These are phyloP conservation scores for Bellardia pandia DNA, from an alignment of 2,888 invertebrate species.

Conservation along the genomic window DNA sequence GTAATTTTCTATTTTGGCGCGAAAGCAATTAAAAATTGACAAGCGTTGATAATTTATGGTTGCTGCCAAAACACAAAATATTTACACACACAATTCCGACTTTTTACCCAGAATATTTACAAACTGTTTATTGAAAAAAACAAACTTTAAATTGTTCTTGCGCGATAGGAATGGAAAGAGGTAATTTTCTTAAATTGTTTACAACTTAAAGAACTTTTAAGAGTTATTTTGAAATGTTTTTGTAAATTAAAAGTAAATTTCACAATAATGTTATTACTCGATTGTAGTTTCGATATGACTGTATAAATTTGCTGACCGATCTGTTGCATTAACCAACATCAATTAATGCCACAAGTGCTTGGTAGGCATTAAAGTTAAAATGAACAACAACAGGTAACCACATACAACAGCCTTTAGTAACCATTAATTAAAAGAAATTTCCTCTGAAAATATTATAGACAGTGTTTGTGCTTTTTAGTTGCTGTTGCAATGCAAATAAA, in stretches of 20 bases:
- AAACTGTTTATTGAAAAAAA: slow-evolving; percentile 27
- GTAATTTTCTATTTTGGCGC: slow-evolving; percentile 71
- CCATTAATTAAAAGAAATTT: slow-evolving; percentile 69
- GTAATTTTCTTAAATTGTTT: background rate
- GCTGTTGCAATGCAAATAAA: slow-evolving; percentile 54
- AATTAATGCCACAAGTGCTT: slow-evolving; percentile 71
- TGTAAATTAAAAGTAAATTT: slow-evolving; percentile 31
- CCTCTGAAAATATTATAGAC: slow-evolving; percentile 29
- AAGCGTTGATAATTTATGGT: slow-evolving; percentile 78
- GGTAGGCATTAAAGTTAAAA: slow-evolving; percentile 52
- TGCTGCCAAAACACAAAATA: slow-evolving; percentile 51
- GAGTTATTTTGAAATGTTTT: background rate
- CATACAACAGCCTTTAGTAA: slow-evolving; percentile 65
- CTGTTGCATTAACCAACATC: slow-evolving; percentile 69
- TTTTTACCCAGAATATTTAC: background rate
- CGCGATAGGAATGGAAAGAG: background rate
- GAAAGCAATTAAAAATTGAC: slow-evolving; percentile 79
- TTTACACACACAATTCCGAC: background rate
- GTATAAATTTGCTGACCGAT: slow-evolving; percentile 44
- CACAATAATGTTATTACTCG: slow-evolving; percentile 5
- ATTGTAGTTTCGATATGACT: background rate
- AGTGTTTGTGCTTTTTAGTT: background rate
- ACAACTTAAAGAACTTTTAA: slow-evolving; percentile 31
- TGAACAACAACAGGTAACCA: slow-evolving; percentile 70
- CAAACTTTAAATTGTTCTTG: slow-evolving; percentile 1